Percentiles rank a stretch among this genome's conserved stretches.
phyloP scores from a whole-genome alignment of 1,140 invertebrate genomes.

The Pogonomyrmex barbatus region DNA sequence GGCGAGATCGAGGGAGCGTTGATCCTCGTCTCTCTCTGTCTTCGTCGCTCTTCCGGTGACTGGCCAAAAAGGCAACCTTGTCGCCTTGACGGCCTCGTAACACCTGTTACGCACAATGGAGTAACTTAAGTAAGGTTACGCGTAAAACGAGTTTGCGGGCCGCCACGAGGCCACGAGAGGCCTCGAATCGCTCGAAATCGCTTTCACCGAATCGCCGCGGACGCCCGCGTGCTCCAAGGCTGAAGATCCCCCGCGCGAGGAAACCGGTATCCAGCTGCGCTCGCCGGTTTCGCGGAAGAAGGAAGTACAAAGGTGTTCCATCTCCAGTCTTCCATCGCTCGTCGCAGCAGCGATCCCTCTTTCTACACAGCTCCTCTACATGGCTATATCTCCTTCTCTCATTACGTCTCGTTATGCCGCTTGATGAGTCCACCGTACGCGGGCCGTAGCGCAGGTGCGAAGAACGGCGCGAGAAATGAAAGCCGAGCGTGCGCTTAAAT shows the following conservation, averaged over 20 bases:
- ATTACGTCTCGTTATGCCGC: conserved; percentile 4
- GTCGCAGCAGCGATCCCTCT: neutral
- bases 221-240: conserved; percentile 60
- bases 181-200: conserved; percentile 69
- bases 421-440: conserved; percentile 37
- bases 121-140: conserved; percentile 79
- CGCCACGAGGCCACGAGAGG: conserved; percentile 70
- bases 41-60: neutral
- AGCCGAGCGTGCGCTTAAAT: conserved; percentile 43
- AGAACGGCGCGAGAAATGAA: conserved; percentile 47
- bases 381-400: neutral
- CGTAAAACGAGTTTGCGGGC: conserved; percentile 80
- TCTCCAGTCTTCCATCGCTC: neutral
- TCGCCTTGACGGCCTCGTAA: conserved; percentile 78
- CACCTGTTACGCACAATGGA: conserved; percentile 77
- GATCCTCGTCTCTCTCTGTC: conserved; percentile 21
- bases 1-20: conserved; percentile 31
- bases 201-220: conserved; percentile 77
- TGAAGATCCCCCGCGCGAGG: conserved; percentile 56
- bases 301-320: conserved; percentile 31
- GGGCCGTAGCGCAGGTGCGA: conserved; percentile 38
- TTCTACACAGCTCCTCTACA: neutral
- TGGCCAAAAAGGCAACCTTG: conserved; percentile 69
- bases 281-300: conserved; percentile 52
- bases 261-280: conserved; percentile 61